Evolutionary conservation across 2,797 vertebrate species (phyloP), one percentile per base, ranked within the genome.

Genomic region (Halcyon badia): DNA sequence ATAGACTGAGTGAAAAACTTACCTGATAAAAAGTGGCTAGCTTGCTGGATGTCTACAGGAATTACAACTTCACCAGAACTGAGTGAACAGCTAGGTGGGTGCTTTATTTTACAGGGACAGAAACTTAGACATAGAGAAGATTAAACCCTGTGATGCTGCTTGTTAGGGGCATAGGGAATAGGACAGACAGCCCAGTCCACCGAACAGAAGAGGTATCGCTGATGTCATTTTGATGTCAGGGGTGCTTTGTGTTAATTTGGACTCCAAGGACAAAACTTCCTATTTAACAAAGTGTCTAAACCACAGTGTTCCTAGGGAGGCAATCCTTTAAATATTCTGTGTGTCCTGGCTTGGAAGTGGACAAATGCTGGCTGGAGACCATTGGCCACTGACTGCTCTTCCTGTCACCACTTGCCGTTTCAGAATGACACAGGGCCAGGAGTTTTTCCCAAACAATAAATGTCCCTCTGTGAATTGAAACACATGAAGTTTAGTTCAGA

Each of bases 321-420:
- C 11, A 14, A 2, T 46, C 18, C 4, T 75, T 11, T 68, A 0
- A 0, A 5, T 24, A 9, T 82, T 72, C 24, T 8, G 4, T 1
- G 0, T 69, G 22, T 12, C 21, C 6, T n/a, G 5, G 7, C 5
- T 26, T 69, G 70, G 52, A 72, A 49, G 16, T 17, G 11, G 49
- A 41, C 0, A 1, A 22, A 14, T 0, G 1, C 4, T 39, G 66
- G 13, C 41, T 42, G 51, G 56, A 22, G 17, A 17, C 14, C 25
- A 3, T 5, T 17, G 15, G 5, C 28, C 2, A 0, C 16, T 28
- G 31, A 54, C 20, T 1, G 1, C 20, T 54, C 5, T 28, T 61
- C 12, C 72, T 9, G 0, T 66, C 48, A 51, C 16, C 25, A 4
- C 15, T 30, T 70, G 15, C 33, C 3, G 2, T 44, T 82, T 77